These are phyloP conservation scores for Littorina saxatilis DNA, from an alignment of 1,140 invertebrate species.

Conservation along the genomic window DNA sequence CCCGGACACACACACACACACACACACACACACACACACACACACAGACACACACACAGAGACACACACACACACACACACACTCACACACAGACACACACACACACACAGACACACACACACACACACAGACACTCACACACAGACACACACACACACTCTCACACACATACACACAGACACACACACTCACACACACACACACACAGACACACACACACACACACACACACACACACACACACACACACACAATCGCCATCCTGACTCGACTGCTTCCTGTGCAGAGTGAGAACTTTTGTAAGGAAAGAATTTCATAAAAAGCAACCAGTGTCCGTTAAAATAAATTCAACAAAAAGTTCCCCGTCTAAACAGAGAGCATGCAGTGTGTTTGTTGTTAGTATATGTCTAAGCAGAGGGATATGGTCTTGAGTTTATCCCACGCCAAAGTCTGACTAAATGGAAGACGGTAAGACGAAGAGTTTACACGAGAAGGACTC, in stretches of 20 bases:
- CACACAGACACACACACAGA: neutral
- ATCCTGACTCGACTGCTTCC: neutral
- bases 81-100: neutral
- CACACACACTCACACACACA: neutral
- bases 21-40: neutral
- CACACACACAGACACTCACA: neutral
- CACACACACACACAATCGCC: neutral
- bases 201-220: neutral
- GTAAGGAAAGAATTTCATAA: no score
- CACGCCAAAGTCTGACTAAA: no score
- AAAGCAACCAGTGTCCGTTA: no score
- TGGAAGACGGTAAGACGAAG: no score
- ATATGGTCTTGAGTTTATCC: no score
- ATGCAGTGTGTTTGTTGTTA: no score
- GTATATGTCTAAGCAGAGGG: no score
- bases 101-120: slow-evolving; percentile 11
- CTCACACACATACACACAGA: neutral
- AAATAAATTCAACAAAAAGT: no score
- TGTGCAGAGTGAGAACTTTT: no score
- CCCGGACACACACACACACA: neutral
- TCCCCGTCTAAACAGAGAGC: no score
- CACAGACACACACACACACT: neutral
- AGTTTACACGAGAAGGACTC: no score
- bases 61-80: neutral
- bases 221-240: slow-evolving; percentile 3